phyloP scores from a whole-genome alignment of 2,888 invertebrate species.

The Anoplius nigerrimus region DNA sequence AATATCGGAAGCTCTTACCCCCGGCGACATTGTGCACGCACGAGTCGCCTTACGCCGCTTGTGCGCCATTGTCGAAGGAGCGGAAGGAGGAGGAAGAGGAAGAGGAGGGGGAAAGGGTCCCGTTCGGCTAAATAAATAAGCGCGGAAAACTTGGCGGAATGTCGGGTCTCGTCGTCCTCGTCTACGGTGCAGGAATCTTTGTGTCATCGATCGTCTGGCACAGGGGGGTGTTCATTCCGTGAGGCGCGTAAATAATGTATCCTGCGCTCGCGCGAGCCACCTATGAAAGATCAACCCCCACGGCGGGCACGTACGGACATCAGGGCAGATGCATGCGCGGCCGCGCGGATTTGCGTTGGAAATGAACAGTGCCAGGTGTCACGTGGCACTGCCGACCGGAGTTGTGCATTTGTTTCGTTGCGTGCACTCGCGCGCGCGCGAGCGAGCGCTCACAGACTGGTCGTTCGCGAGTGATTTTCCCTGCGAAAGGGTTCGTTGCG shows the following conservation, averaged over 20 bases:
- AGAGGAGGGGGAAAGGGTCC: too few species aligned
- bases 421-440: too few species aligned
- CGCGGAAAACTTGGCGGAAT: too few species aligned
- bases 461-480: slow-evolving; percentile 43
- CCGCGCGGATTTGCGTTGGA: slow-evolving; percentile 64
- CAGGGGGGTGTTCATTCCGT: neutral
- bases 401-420: slow-evolving; percentile 41
- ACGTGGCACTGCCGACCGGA: slow-evolving; percentile 24
- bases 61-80: too few species aligned
- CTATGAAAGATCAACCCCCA: slow-evolving; percentile 1
- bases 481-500: slow-evolving; percentile 21
- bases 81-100: too few species aligned
- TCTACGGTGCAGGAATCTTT: too few species aligned
- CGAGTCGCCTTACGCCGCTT: too few species aligned
- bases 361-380: slow-evolving; percentile 56
- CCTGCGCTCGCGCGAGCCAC: neutral
- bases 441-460: slow-evolving; percentile 23
- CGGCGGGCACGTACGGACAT: slow-evolving; percentile 7
- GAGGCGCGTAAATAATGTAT: slow-evolving; percentile 1
- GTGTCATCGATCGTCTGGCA: neutral
- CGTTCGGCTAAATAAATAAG: too few species aligned
- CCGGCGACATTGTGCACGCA: too few species aligned
- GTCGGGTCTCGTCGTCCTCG: too few species aligned
- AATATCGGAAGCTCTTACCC: too few species aligned
- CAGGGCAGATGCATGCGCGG: slow-evolving; percentile 41